Evolutionary conservation across 1,140 invertebrate species (phyloP), one percentile per base, ranked within the genome.

Genomic region (Epicauta chinensis): DNA sequence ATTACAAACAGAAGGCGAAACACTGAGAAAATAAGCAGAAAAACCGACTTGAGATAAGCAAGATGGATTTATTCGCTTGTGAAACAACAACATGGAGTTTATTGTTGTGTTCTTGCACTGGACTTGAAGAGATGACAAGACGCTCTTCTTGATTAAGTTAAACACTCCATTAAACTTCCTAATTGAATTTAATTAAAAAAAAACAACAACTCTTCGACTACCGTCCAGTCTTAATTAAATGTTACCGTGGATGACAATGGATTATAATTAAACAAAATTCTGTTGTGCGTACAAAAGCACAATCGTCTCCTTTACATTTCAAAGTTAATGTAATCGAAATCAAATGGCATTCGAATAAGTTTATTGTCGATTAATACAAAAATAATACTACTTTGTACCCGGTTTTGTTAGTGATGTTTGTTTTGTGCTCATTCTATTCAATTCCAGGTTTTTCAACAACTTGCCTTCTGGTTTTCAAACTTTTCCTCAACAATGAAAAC

Each of bases 81-180:
- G 7, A 23, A 23, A 23, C 7, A 23, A 23, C 4, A 23, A 7
- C 0, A 7, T 23, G 7, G 7, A 23, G 4, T 23, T 23, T 23
- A 7, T 2, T 7, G 1, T 23, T 23, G 23, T 23, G 23, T 23
- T 23, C 23, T 23, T 23, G 23, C 4, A 23, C 23, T 23, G 2
- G 23, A 23, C 23, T 23, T 34, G 38, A 34, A 2, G 37, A 41
- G 43, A 47, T 42, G 44, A 53, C 44, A 47, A 53, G 44, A 40
- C 37, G 16, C 36, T 31, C 45, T 47, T 53, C 44, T 44, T 48
- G 51, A 53, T 53, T 53, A 53, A 49, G 46, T 49, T 36, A 49
- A 53, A 53, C 51, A 48, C 51, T 48, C 51, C 51, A 53, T 53
- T 53, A 53, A 53, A 53, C 51, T 53, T 53, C 38, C 51, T 53